Evolutionary conservation across 2,888 invertebrate species (phyloP), one percentile per base, ranked within the genome.

Genomic region (Bugula neritina): DNA sequence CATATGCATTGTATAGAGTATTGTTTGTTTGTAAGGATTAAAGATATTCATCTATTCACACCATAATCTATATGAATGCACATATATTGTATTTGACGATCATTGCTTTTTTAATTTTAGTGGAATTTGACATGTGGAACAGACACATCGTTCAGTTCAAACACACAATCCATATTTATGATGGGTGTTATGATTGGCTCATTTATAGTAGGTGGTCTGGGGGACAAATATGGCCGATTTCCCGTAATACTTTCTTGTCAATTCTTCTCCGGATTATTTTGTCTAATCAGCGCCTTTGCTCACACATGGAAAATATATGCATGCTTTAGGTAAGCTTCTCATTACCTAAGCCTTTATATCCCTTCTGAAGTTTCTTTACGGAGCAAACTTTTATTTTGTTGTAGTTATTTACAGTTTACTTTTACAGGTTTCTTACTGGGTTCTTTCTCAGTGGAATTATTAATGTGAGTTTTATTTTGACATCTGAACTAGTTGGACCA

Each of bases 391-490:
- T 52, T 10, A 52, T 17, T 52, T 52, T 52, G 52, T 52, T 17
- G 52, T 10, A 52, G 52, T 52, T 52, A 52, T 52, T 21, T 52
- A 21, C 52, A n/a, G n/a, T n/a, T n/a, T n/a, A n/a, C n/a, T n/a
- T n/a, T 63, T 63, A 31, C 31, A 63, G 70, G n/a, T 35, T 34
- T 70, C 31, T 70, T n/a, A 43, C 70, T 3, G 70, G 52, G 3
- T 70, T 70, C 52, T 70, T 70, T 70, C 70, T 70, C 31, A 70
- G 70, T 54, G 70, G 70, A 23, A 29, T 54, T 25, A 35, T 70
- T 2, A 23, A 29, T 29, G 70, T 70, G 3, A 31, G 35, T 5
- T 70, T 70, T 54, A 52, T 70, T 10, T 31, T 70, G 2, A 54
- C 29, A 13, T 70, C 70, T 3, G 70, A 70, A 70, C 70, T 70